Percentiles rank a stretch among this genome's conserved stretches.
Evolutionary conservation across 2,113 vertebrate species (phyloP).

Genomic region (Poeciliopsis occidentalis): DNA sequence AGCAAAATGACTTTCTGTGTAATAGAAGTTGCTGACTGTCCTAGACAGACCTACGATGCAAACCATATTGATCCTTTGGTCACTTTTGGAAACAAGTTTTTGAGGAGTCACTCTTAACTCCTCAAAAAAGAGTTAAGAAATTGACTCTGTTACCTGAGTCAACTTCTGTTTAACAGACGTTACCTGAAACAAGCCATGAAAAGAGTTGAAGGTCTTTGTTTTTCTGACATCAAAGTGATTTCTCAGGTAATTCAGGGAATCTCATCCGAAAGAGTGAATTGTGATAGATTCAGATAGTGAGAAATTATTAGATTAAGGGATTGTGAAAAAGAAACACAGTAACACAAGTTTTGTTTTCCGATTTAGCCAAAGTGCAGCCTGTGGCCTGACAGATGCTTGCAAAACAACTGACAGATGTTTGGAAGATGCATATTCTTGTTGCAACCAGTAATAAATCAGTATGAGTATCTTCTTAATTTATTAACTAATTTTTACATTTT

Average conservation of each 20-base stretch:
- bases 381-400: slow-evolving; percentile 18
- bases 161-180: neutral
- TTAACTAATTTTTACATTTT: neutral
- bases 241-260: neutral
- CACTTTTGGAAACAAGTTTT: too few species aligned
- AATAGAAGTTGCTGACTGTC: too few species aligned
- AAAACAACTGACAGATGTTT: slow-evolving; percentile 40
- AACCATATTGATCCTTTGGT: too few species aligned
- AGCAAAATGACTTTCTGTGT: too few species aligned
- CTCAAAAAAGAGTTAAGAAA: too few species aligned
- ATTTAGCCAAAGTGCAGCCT: neutral
- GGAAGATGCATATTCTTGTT: slow-evolving; percentile 3
- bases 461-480: neutral
- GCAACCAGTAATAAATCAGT: slow-evolving; percentile 8
- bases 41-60: too few species aligned
- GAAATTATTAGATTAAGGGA: neutral
- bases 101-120: too few species aligned
- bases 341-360: slow-evolving; percentile 6
- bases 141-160: too few species aligned
- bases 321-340: neutral
- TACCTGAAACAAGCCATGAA: slow-evolving; percentile 2
- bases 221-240: too few species aligned
- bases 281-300: slow-evolving; percentile 8
- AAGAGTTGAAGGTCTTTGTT: neutral
- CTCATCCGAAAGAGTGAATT: neutral